Evolutionary conservation across 2,888 invertebrate species (phyloP).

Genomic region (Epistrophella euchroma): DNA sequence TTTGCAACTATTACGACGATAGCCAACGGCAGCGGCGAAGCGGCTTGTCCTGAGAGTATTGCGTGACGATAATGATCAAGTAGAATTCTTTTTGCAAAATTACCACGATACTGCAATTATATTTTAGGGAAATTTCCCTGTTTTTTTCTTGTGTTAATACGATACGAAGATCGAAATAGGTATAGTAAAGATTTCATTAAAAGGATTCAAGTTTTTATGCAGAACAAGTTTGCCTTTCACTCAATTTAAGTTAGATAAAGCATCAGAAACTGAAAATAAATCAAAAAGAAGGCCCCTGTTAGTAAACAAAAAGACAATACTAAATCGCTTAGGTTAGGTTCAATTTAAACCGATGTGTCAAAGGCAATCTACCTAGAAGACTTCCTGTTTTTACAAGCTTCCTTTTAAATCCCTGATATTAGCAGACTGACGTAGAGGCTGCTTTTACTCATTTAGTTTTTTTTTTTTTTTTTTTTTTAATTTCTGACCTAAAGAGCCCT

Average conservation of each 20-base stretch:
- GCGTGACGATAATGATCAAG: constrained; percentile 46
- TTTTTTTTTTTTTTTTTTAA: too few relatives aligned
- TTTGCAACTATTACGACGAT: not conserved
- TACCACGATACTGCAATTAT: constrained; percentile 26
- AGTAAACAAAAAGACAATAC: too few relatives aligned
- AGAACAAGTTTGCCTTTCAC: constrained; percentile 12
- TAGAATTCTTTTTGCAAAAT: constrained; percentile 13
- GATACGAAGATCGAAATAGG: not conserved
- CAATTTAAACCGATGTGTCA: too few relatives aligned
- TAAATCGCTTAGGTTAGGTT: too few relatives aligned
- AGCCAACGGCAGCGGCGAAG: not conserved
- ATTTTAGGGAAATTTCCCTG: constrained; percentile 14
- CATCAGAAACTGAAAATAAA: too few relatives aligned
- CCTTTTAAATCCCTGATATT: too few relatives aligned
- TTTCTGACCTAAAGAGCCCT: too few relatives aligned
- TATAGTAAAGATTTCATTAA: not conserved
- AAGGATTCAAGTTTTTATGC: constrained; percentile 13
- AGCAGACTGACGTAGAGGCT: too few relatives aligned
- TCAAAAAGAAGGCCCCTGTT: too few relatives aligned
- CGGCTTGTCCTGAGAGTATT: not conserved
- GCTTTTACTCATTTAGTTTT: too few relatives aligned
- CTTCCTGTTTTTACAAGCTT: too few relatives aligned
- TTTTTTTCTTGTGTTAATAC: not conserved
- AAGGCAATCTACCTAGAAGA: too few relatives aligned
- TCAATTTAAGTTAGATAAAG: not conserved